A percentile compares a stretch with the other conserved stretches of the same genome.
Evolutionary conservation across 2,797 vertebrate genomes (phyloP).

Genomic region (Periparus ater): DNA sequence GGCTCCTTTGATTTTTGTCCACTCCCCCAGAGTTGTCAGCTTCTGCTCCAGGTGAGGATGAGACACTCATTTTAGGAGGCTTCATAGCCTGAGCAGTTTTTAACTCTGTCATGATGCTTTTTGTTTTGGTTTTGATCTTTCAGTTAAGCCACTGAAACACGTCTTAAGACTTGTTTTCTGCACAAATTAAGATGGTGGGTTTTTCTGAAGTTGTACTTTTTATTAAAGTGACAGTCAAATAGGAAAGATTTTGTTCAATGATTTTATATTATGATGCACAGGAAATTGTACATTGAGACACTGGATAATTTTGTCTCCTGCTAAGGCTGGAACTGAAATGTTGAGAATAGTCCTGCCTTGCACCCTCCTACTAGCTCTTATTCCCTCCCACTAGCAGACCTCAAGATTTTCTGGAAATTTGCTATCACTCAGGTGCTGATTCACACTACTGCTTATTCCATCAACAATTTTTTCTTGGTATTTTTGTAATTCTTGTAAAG

Average conservation of each 20-base stretch:
- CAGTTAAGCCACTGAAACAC: not conserved
- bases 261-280: not conserved
- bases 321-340: not conserved
- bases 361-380: constrained; percentile 38
- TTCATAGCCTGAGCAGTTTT: not conserved
- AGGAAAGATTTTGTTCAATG: not conserved
- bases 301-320: not conserved
- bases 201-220: not conserved
- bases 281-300: not conserved
- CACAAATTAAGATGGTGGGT: not conserved
- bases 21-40: not conserved
- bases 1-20: not conserved
- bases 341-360: constrained; percentile 34
- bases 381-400: not conserved
- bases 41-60: not conserved
- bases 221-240: not conserved
- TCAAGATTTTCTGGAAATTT: not conserved
- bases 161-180: not conserved
- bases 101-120: not conserved
- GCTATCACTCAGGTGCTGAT: constrained; percentile 16
- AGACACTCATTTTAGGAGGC: not conserved
- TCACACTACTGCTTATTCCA: not conserved
- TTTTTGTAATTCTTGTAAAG: not conserved
- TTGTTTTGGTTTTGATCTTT: not conserved
- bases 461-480: not conserved